A percentile compares a stretch with the other conserved stretches of the same genome.
phyloP scores from a whole-genome alignment of 2,888 invertebrate genomes.

The Drosophila rubida region DNA sequence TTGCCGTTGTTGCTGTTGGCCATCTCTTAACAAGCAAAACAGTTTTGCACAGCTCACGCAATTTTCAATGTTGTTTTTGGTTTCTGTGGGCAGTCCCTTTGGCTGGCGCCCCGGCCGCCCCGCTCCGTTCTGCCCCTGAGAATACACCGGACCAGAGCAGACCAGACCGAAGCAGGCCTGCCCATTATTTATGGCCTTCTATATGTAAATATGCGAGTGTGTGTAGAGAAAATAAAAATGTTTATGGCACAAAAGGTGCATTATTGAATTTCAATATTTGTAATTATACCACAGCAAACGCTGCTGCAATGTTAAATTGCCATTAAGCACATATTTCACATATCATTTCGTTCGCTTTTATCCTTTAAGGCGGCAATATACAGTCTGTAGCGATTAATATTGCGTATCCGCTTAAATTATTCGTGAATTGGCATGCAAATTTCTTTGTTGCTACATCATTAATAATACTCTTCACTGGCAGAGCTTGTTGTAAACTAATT shows the following conservation, averaged over 20 bases:
- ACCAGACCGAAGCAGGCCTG: neutral
- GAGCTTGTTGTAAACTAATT: neutral
- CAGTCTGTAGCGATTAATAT: neutral
- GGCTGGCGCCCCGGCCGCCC: too few species aligned
- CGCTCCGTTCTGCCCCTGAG: slow-evolving; percentile 4
- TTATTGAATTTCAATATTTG: slow-evolving; percentile 55
- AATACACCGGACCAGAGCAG: slow-evolving; percentile 2
- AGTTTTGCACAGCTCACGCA: slow-evolving; percentile 72
- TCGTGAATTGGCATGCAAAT: neutral
- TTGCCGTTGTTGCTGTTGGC: slow-evolving; percentile 42
- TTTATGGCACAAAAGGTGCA: slow-evolving; percentile 19
- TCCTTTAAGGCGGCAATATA: neutral
- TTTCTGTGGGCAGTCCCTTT: slow-evolving; percentile 14
- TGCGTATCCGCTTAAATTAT: neutral
- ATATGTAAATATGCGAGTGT: slow-evolving; percentile 28
- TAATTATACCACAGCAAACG: slow-evolving; percentile 9
- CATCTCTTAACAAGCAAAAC: slow-evolving; percentile 69
- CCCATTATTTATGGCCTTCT: slow-evolving; percentile 64
- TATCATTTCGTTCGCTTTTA: neutral
- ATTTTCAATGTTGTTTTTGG: slow-evolving; percentile 57
- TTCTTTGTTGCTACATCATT: neutral
- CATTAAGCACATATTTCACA: slow-evolving; percentile 5
- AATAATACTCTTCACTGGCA: neutral
- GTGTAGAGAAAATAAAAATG: neutral
- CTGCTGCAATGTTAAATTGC: slow-evolving; percentile 3